Conservation (phyloP, 2,888 invertebrate genomes). For the Drosophila paramelanica region DNA sequence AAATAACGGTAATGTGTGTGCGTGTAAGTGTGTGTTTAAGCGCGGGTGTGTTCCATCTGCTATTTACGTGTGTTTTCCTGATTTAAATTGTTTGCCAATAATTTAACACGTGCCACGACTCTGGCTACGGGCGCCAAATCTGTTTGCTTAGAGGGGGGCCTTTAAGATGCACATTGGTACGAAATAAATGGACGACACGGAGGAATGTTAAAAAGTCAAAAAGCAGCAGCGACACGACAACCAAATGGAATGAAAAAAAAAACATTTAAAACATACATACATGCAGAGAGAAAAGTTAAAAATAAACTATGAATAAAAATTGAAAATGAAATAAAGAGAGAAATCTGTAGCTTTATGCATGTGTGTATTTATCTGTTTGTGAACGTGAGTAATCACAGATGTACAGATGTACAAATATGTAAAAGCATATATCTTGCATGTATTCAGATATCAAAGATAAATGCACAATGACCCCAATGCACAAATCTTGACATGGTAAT, state of each 20-base stretch:
- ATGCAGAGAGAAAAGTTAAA: constrained; percentile 79
- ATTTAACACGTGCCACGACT: constrained; percentile 40
- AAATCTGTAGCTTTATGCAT: constrained; percentile 45
- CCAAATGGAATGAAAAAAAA: constrained; percentile 44
- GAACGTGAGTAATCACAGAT: constrained; percentile 34
- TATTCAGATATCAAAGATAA: constrained; percentile 58
- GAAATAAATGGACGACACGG: constrained; percentile 17
- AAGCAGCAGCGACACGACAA: constrained; percentile 21
- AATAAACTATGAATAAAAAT: constrained; percentile 80
- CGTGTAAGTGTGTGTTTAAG: background rate
- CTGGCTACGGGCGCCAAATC: constrained; percentile 12
- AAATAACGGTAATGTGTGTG: constrained; percentile 3
- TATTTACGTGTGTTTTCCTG: constrained; percentile 25
- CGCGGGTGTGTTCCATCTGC: constrained; percentile 8
- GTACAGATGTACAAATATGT: constrained; percentile 16
- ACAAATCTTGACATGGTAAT: constrained; percentile 23
- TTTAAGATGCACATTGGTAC: constrained; percentile 46
- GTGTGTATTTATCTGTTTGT: constrained; percentile 16
- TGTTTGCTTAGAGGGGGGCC: constrained; percentile 2
- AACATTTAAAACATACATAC: constrained; percentile 35
- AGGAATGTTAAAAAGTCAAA: constrained; percentile 17
- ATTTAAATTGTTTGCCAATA: constrained; percentile 47
- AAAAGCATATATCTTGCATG: constrained; percentile 27
- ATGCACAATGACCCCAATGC: constrained; percentile 60
- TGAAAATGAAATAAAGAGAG: constrained; percentile 59